These are phyloP conservation scores for Rotaria sp. DNA, from an alignment of 2,888 invertebrate species.

Conservation along the genomic window DNA sequence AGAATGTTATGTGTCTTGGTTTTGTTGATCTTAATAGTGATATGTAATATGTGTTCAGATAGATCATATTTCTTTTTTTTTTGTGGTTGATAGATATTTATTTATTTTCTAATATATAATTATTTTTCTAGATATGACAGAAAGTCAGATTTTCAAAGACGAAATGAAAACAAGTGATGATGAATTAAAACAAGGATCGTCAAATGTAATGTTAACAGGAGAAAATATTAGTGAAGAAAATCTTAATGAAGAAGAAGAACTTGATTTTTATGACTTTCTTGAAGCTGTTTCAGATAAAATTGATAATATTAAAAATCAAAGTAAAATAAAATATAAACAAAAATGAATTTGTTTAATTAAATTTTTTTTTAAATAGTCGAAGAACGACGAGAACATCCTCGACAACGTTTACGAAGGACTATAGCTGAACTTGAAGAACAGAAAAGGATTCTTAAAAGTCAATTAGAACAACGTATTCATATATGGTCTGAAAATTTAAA, in stretches of 20 bases:
- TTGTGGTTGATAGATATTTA: not conserved
- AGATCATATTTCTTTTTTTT: not conserved
- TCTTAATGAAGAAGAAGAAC: not conserved
- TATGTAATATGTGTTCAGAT: not conserved
- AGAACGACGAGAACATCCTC: not conserved
- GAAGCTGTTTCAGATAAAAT: slow-evolving; percentile 7
- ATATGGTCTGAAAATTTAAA: not conserved
- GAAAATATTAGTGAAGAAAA: not conserved
- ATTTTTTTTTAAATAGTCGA: not conserved
- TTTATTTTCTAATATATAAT: not conserved
- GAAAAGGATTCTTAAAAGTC: not conserved
- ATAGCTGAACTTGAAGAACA: not conserved
- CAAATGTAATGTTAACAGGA: not conserved
- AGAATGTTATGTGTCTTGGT: not conserved
- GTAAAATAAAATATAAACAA: not conserved
- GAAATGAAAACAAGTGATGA: not conserved
- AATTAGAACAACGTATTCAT: slow-evolving; percentile 8
- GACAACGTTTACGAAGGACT: not conserved
- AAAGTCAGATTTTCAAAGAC: not conserved
- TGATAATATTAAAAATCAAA: not conserved
- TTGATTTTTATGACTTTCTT: slow-evolving; percentile 19
- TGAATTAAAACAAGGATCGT: not conserved
- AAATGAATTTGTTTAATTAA: not conserved
- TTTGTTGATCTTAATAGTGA: not conserved
- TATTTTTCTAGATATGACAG: slow-evolving; percentile 23